Evolutionary conservation across 1,140 invertebrate species (phyloP).

Genomic region (Neodiprion pinetum): DNA sequence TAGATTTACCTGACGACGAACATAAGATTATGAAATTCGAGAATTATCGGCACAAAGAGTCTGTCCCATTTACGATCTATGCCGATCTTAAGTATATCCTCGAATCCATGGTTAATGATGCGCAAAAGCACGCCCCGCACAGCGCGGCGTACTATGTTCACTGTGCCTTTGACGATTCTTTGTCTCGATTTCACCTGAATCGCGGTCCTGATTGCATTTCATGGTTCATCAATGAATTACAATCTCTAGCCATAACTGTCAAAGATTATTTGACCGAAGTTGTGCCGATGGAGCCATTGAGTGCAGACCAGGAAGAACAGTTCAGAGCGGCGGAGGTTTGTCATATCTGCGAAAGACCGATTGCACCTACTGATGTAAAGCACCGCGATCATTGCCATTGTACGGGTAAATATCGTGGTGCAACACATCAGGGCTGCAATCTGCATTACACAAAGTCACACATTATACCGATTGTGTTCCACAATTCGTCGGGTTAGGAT

Average conservation of each 20-base stretch:
- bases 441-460: not conserved
- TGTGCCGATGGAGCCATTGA: not conserved
- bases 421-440: not conserved
- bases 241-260: conserved; percentile 23
- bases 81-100: conserved; percentile 48
- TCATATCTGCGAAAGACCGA: conserved; percentile 33
- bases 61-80: conserved; percentile 44
- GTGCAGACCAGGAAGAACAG: conserved; percentile 7
- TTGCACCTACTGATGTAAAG: conserved; percentile 22
- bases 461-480: conserved; percentile 2
- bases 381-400: not conserved
- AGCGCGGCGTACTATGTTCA: conserved; percentile 51
- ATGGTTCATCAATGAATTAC: conserved; percentile 31
- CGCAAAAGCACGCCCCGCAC: conserved; percentile 46
- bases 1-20: conserved; percentile 32
- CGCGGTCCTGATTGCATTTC: conserved; percentile 39
- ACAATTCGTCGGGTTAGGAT: conserved; percentile 23
- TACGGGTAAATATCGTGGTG: too few species aligned
- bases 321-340: conserved; percentile 13
- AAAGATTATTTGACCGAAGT: not conserved
- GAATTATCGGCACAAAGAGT: conserved; percentile 39
- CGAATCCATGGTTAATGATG: conserved; percentile 28
- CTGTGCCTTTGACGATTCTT: conserved; percentile 47
- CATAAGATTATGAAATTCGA: conserved; percentile 40
- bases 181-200: conserved; percentile 42